Percentiles rank a stretch among this genome's conserved stretches.
These are phyloP conservation scores for Nyctalus aviator DNA, from an alignment of 2,797 vertebrate genomes.

Conservation along the genomic window DNA sequence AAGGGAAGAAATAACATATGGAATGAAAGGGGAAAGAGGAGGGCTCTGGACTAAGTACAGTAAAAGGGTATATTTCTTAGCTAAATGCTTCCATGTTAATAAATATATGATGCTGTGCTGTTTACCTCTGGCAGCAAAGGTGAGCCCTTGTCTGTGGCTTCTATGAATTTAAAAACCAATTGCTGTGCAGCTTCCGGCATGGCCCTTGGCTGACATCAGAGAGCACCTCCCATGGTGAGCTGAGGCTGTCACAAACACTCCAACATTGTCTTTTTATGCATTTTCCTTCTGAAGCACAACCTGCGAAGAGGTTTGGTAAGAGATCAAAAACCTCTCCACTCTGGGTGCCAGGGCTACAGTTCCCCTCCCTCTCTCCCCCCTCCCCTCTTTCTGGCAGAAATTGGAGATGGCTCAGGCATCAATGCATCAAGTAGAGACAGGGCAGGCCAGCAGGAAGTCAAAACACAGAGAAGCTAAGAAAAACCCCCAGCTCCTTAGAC, in stretches of 20 bases:
- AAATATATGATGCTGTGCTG: background rate
- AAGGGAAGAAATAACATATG: background rate
- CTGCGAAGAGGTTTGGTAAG: background rate
- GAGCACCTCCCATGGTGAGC: background rate
- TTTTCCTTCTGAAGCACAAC: slow-evolving; percentile 11
- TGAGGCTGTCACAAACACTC: slow-evolving; percentile 39
- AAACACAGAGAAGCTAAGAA: background rate
- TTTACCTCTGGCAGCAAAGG: background rate
- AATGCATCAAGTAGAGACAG: background rate
- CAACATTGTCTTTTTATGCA: slow-evolving; percentile 65
- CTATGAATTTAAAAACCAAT: slow-evolving; percentile 31
- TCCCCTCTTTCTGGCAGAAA: background rate
- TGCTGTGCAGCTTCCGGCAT: background rate
- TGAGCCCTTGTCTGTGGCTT: slow-evolving; percentile 7
- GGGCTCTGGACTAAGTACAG: background rate
- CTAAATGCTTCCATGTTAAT: background rate
- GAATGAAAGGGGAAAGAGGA: background rate
- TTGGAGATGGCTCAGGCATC: background rate
- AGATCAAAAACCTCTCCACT: background rate
- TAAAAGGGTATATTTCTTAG: background rate
- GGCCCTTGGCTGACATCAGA: background rate
- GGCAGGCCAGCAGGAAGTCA: background rate
- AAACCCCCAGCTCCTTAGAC: background rate
- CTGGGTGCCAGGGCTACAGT: background rate
- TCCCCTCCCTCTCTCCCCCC: background rate